Evolutionary conservation across 2,888 invertebrate species (phyloP), one percentile per base, ranked within the genome.

Genomic region (Thalpophila matura): DNA sequence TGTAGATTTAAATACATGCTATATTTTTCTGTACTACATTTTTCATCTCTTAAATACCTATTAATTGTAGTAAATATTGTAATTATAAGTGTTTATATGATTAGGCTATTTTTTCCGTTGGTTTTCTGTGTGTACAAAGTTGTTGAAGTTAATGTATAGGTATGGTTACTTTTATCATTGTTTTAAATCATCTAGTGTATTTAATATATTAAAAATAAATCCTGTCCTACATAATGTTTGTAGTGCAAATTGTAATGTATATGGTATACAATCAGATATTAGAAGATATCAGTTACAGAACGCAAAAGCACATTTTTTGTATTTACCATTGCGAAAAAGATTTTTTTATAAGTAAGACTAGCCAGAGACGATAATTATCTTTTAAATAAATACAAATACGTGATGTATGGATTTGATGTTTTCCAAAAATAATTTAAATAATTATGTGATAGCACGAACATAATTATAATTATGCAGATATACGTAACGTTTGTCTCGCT

Each of bases 61-160:
- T 18, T 38, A 37, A 49, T 47, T 7, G 6, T 47, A 35, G 14
- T 37, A 18, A n/a, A 27, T 65, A 50, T 29, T 72, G 35, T 68
- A 56, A 50, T 18, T 42, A 42, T 40, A 50, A 4, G 9, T 56
- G 54, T 64, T 71, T 35, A 50, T 29, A 42, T 66, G 27, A 20
- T 42, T 29, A 55, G 33, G 33, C 26, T 46, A 22, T 64, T 16
- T 42, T 35, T 62, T 67, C 33, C 29, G 14, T 57, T 38, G 24
- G 37, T 57, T 73, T 69, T 73, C 14, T 14, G 58, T 49, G 38
- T 73, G 74, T 66, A 73, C 74, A 68, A 66, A 73, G 66, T 49
- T 42, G 45, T 68, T 31, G 6, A 46, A 37, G 14, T 65, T n/a
- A 56, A 47, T 68, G 35, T 49, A 46, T 57, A 66, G 46, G 22